Percentiles rank a stretch among this genome's conserved stretches.
Evolutionary conservation across 2,113 vertebrate genomes (phyloP).

Genomic region (Takifugu flavidus): DNA sequence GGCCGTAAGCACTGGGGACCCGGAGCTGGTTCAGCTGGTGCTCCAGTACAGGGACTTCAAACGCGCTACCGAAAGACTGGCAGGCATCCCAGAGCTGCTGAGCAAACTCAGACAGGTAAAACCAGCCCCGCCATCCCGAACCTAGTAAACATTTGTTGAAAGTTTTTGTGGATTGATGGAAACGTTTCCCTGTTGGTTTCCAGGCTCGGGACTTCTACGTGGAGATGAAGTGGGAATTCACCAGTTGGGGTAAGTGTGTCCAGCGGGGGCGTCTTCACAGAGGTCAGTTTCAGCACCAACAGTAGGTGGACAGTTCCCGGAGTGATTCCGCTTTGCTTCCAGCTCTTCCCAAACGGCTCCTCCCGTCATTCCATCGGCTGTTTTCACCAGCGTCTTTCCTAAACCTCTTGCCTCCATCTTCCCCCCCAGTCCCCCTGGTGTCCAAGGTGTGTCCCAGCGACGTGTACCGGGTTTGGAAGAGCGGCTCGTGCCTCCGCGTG

Average conservation of each 20-base stretch:
- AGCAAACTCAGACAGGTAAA: conserved; percentile 88
- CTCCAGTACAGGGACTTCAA: conserved; percentile 93
- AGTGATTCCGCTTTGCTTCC: conserved; percentile 2
- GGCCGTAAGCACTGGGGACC: conserved; percentile 93
- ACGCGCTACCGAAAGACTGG: conserved; percentile 85
- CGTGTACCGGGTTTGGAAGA: conserved; percentile 94
- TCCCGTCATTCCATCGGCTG: too few relatives aligned
- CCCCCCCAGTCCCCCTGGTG: conserved; percentile 84
- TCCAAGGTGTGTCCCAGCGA: conserved; percentile 95
- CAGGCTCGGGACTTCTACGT: conserved; percentile 94
- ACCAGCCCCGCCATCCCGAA: not conserved
- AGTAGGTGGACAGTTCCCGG: conserved; percentile 59
- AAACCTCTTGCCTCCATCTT: not conserved
- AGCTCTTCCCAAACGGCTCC: not conserved
- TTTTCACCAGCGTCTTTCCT: too few relatives aligned
- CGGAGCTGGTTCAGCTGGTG: conserved; percentile 91
- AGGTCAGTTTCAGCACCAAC: conserved; percentile 67
- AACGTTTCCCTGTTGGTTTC: conserved; percentile 16
- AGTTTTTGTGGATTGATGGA: not conserved
- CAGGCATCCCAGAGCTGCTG: conserved; percentile 90
- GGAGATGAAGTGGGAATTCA: conserved; percentile 99
- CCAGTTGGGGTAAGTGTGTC: conserved; percentile 88
- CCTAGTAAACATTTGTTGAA: not conserved
- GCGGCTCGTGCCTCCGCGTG: conserved; percentile 87
- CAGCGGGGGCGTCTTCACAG: conserved; percentile 7